Base-by-base conservation (phyloP, 2,113 vertebrate genomes). In the Toxotes chatareus region DNA sequence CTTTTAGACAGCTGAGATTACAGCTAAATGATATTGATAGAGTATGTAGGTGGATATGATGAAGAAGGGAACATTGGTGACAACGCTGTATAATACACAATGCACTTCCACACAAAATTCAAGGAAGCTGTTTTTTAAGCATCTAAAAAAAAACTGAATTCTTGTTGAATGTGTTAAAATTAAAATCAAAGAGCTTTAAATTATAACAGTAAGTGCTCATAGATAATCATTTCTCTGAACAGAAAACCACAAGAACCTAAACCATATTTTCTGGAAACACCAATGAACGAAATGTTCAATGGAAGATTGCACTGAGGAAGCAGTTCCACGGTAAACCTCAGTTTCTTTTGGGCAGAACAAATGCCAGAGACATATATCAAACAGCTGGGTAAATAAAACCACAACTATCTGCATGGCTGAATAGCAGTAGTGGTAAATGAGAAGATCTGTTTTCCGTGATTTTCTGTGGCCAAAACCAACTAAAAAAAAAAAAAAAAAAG, bases 171-270 rank as follows among this genome's bases (percentile, higher is more conserved):
- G 55, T 62, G 38, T 55, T 53, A 13, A 46, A 67, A 36, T 59
- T 14, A 57, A 42, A 65, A 44, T 49, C 3, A 62, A 60, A 68
- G 64, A 66, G 36, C 38, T 72, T 80, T 21, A 65, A 38, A 75
- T 81, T 77, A 10, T 71, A 60, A 72, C 8, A 67, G 14, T 84
- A 92, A 90, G 88, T 92, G 87, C 88, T 83, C 6, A 21, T 51
- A 66, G 49, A 40, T 6, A 12, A 67, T 61, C 31, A 3, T 36
- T 31, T 46, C 73, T 40, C 27, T 47, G 23, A 12, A 56, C 9
- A 32, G 2, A 17, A 62, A 68, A 55, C 7, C 23, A 9, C 5
- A 61, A 38, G 56, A 32, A 84, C 46, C 23, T 7, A 42, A n/a
- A 10, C 27, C 32, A 21, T 64, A 9, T 16, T 73, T 51, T 64